phyloP scores from a whole-genome alignment of 2,888 invertebrate genomes.

The Entomobrya multifasciata region DNA sequence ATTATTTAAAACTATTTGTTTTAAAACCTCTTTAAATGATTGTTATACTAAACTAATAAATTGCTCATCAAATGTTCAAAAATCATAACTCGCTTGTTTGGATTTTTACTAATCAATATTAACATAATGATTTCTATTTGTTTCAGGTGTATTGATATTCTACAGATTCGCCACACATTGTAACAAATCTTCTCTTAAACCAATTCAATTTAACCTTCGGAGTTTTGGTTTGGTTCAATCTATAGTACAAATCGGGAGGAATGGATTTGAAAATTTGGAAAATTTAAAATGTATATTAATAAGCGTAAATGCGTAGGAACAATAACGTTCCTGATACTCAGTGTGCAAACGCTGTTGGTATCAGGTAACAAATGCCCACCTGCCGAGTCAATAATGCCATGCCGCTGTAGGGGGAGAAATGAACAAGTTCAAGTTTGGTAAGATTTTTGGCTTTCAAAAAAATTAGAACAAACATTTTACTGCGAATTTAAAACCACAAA shows the following conservation, averaged over 20 bases:
- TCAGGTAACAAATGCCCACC: conserved; percentile 85
- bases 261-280: conserved; percentile 39
- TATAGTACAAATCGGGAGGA: conserved; percentile 40
- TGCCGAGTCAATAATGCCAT: conserved; percentile 89
- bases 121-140: too few species aligned
- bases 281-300: conserved; percentile 41
- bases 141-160: too few species aligned
- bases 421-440: conserved; percentile 94
- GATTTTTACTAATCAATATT: too few species aligned
- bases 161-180: too few species aligned
- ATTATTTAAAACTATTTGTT: too few species aligned
- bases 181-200: too few species aligned
- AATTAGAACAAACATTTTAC: neutral
- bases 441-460: conserved; percentile 31
- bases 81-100: too few species aligned
- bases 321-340: conserved; percentile 53
- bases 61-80: too few species aligned
- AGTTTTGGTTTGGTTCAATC: too few species aligned
- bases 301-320: conserved; percentile 9
- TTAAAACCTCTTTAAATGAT: too few species aligned
- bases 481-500: neutral
- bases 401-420: conserved; percentile 89
- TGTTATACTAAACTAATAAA: too few species aligned
- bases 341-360: conserved; percentile 47
- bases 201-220: too few species aligned